These are phyloP conservation scores for Typhlichthys subterraneus DNA, from an alignment of 2,797 vertebrate species.

Conservation along the genomic window DNA sequence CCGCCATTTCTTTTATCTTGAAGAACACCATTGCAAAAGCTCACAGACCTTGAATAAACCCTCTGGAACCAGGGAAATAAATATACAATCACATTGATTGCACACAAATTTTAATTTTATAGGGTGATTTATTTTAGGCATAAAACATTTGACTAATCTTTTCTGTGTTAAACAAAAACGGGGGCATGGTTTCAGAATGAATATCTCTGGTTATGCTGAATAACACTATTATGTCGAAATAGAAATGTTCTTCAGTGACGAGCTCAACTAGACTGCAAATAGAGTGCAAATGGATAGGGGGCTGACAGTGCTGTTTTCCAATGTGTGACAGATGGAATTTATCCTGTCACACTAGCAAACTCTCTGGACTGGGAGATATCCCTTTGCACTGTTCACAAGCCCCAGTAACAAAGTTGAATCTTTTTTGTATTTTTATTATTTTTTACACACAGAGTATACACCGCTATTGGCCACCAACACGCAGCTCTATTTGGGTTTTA, in stretches of 20 bases:
- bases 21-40: constrained; percentile 54
- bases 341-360: constrained; percentile 50
- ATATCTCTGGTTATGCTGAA: constrained; percentile 15
- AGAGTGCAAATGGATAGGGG: constrained; percentile 22
- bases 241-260: constrained; percentile 7
- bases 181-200: constrained; percentile 3
- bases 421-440: constrained; percentile 15
- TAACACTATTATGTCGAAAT: constrained; percentile 1
- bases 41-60: constrained; percentile 35
- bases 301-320: constrained; percentile 17
- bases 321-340: constrained; percentile 38
- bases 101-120: constrained; percentile 21
- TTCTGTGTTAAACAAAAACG: background rate
- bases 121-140: background rate
- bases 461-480: constrained; percentile 56
- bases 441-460: constrained; percentile 29
- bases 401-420: constrained; percentile 40
- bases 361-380: constrained; percentile 26
- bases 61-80: constrained; percentile 27
- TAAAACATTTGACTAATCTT: constrained; percentile 16
- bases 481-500: constrained; percentile 56
- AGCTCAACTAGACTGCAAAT: constrained; percentile 22
- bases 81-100: constrained; percentile 28
- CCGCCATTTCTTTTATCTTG: constrained; percentile 59
- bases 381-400: constrained; percentile 34